Percentiles rank a stretch among this genome's conserved stretches.
These are phyloP conservation scores for Okamejei kenojei DNA, from an alignment of 2,797 vertebrate species.

Conservation along the genomic window DNA sequence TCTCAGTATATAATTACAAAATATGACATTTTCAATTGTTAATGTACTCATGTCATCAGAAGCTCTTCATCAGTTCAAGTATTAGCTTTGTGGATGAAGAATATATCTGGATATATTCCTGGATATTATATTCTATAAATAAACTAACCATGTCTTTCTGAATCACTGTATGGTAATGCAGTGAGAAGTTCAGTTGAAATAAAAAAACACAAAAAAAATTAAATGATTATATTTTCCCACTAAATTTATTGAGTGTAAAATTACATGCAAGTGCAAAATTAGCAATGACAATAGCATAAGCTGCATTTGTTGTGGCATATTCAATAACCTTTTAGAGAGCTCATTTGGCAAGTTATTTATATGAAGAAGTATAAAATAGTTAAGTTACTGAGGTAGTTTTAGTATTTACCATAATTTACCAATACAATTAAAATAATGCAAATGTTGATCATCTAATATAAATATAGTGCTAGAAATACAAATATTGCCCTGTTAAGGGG, in stretches of 20 bases:
- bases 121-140: background rate
- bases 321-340: background rate
- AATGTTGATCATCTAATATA: too few relatives aligned
- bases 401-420: background rate
- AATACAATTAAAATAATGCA: background rate
- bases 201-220: background rate
- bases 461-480: background rate
- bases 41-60: background rate
- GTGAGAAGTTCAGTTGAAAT: too few relatives aligned
- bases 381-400: background rate
- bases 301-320: background rate
- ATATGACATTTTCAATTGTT: background rate
- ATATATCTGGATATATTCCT: background rate
- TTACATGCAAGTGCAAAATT: too few relatives aligned
- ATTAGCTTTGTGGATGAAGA: background rate
- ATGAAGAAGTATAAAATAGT: background rate
- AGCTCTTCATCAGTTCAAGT: background rate
- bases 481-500: background rate
- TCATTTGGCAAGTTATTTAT: background rate
- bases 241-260: conserved; percentile 2
- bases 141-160: background rate
- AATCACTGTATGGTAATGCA: background rate
- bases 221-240: background rate
- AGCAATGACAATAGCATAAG: background rate
- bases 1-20: background rate